A percentile compares a stretch with the other conserved stretches of the same genome.
These are phyloP conservation scores for Isotomurus palustris DNA, from an alignment of 2,888 invertebrate genomes.

Conservation along the genomic window DNA sequence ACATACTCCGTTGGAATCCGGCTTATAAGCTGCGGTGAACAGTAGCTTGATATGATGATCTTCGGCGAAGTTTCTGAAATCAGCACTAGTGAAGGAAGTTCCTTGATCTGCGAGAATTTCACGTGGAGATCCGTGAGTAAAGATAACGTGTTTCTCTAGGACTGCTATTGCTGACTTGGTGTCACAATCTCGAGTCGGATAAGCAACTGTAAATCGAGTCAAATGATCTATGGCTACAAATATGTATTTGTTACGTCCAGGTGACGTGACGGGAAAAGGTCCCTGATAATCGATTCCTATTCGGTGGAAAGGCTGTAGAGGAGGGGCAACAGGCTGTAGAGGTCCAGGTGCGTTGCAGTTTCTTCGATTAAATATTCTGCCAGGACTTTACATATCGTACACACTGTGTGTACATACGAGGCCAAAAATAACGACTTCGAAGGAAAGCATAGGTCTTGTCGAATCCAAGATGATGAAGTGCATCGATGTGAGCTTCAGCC, in stretches of 20 bases:
- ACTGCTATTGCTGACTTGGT: too few relatives aligned
- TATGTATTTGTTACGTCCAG: conserved; percentile 25
- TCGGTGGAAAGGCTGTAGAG: conserved; percentile 39
- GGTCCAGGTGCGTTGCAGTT: conserved; percentile 4
- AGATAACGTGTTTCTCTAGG: too few relatives aligned
- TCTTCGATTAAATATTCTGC: conserved; percentile 21
- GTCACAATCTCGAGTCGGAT: background rate
- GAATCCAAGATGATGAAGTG: conserved; percentile 31
- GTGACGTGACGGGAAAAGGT: conserved; percentile 25
- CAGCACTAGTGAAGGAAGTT: conserved; percentile 2
- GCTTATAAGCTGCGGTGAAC: conserved; percentile 10
- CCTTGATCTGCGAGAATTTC: conserved; percentile 5
- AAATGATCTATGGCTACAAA: conserved; percentile 38
- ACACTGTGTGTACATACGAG: conserved; percentile 21
- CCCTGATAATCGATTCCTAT: conserved; percentile 41
- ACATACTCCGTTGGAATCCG: conserved; percentile 15
- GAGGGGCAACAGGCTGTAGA: too few relatives aligned
- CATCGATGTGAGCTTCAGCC: conserved; percentile 21
- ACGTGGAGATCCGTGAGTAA: too few relatives aligned
- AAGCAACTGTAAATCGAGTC: conserved; percentile 37
- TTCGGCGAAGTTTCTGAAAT: conserved; percentile 4
- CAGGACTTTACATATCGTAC: conserved; percentile 15
- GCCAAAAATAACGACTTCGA: conserved; percentile 31
- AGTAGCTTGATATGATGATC: background rate
- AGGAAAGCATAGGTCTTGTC: conserved; percentile 23